These are phyloP conservation scores for Bicyclus anynana DNA, from an alignment of 1,140 invertebrate genomes.

Conservation along the genomic window DNA sequence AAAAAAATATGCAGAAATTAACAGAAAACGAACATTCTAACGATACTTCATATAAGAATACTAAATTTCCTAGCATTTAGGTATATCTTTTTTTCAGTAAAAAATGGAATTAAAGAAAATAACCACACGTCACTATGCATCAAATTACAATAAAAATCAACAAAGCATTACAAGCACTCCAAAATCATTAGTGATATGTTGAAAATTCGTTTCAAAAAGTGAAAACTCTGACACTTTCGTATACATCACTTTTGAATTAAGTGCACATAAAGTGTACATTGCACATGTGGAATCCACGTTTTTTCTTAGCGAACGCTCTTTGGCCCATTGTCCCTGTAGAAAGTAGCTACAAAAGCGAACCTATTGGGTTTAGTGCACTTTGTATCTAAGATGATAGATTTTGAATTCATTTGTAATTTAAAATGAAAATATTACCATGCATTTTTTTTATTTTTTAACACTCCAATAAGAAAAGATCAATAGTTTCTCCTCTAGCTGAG, in stretches of 20 bases:
- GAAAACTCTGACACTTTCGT: constrained; percentile 17
- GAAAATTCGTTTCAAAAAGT: constrained; percentile 14
- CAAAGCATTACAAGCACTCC: constrained; percentile 11
- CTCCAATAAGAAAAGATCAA: too few relatives aligned
- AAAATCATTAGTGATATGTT: background rate
- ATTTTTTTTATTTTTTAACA: too few relatives aligned
- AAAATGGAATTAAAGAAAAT: background rate
- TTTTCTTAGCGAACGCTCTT: constrained; percentile 11
- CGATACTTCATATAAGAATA: too few relatives aligned
- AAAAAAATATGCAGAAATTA: too few relatives aligned
- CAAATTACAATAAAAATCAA: constrained; percentile 14
- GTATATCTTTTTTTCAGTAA: too few relatives aligned
- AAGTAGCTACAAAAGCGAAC: constrained; percentile 9
- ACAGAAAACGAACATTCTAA: too few relatives aligned
- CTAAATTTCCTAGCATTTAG: too few relatives aligned
- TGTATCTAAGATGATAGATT: too few relatives aligned
- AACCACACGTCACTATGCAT: background rate
- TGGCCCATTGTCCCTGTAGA: constrained; percentile 20
- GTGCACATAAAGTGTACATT: constrained; percentile 13
- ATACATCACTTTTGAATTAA: constrained; percentile 13
- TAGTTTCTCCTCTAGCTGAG: too few relatives aligned
- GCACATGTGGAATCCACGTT: constrained; percentile 9
- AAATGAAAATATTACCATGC: too few relatives aligned
- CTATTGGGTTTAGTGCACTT: background rate
- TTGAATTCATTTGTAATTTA: too few relatives aligned